Conservation (phyloP, 2,888 invertebrate genomes). For the Agrochola litura region DNA sequence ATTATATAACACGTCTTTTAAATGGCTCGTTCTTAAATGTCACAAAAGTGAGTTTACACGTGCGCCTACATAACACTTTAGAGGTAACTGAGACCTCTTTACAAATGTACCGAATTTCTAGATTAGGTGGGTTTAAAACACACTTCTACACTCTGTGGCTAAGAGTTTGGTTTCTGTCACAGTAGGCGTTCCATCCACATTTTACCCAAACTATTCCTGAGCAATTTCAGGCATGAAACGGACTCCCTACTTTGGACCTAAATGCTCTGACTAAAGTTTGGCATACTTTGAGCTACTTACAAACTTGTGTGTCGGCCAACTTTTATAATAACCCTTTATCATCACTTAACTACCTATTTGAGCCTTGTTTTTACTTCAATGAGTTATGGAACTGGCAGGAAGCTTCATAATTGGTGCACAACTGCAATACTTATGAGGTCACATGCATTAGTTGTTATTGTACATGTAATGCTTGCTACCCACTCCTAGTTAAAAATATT, state of each 20-base stretch:
- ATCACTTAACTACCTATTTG: constrained; percentile 43
- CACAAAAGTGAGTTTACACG: neutral
- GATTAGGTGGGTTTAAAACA: neutral
- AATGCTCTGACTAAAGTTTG: constrained; percentile 40
- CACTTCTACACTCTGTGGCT: neutral
- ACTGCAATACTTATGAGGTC: neutral
- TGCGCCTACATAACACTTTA: neutral
- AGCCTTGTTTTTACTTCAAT: constrained; percentile 40
- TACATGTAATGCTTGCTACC: neutral
- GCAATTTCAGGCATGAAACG: constrained; percentile 21
- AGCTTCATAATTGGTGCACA: constrained; percentile 7
- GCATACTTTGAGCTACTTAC: constrained; percentile 53
- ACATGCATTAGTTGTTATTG: neutral
- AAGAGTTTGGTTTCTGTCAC: neutral
- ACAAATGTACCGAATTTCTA: neutral
- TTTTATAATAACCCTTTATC: constrained; percentile 53
- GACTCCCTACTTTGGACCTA: constrained; percentile 28
- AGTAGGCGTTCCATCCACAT: neutral
- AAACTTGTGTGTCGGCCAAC: constrained; percentile 53
- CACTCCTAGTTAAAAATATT: no score
- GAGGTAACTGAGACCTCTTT: neutral
- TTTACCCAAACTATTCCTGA: constrained; percentile 32
- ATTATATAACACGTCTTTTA: neutral
- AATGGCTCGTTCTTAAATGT: neutral
- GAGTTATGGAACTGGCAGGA: constrained; percentile 18